Evolutionary conservation across 2,113 vertebrate species (phyloP), one percentile per base, ranked within the genome.

Genomic region (Oncorhynchus masou): DNA sequence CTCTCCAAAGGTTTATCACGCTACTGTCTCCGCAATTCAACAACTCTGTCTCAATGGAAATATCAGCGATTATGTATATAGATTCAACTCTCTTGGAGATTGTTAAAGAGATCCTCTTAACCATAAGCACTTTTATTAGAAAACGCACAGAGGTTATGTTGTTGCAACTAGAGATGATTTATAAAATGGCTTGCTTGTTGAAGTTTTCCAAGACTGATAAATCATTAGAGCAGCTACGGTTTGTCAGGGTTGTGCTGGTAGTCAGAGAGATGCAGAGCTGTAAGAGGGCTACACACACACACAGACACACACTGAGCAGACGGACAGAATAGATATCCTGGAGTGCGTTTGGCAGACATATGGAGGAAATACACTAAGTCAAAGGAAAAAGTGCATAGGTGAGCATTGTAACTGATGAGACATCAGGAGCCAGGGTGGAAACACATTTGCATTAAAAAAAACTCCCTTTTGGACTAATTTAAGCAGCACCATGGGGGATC

Each of bases 381-480:
- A 78, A 64, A 74, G 16, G 4, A 66, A 65, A 81, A 84, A 70
- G 34, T 73, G 79, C 70, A 54, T 93, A 96, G 93, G 94, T 39
- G 39, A 39, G 39, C 39, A 9, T 92, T 93, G 91, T 91, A 92
- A 94, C 94, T 95, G 94, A 95, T 91, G 93, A 94, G 93, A 95
- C 94, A 95, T 94, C 93, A 95, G 91, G 94, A 93, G 94, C 92
- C 88, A 51, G 93, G 94, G 93, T 92, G 93, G 94, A 92, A 95
- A 93, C 93, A 93, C 94, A 95, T 95, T 94, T 92, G 93, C 95
- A 91, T 94, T 94, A 95, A 95, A 94, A 95, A 94, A 51, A 97
- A 96, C 93, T 97, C 96, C 95, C 95, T 95, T 95, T 96, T 94
- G 95, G 94, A 95, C 95, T 96, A 95, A 96, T 96, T 96, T 95